Conservation (phyloP, 2,113 vertebrate genomes). For the Cebus imitator region DNA sequence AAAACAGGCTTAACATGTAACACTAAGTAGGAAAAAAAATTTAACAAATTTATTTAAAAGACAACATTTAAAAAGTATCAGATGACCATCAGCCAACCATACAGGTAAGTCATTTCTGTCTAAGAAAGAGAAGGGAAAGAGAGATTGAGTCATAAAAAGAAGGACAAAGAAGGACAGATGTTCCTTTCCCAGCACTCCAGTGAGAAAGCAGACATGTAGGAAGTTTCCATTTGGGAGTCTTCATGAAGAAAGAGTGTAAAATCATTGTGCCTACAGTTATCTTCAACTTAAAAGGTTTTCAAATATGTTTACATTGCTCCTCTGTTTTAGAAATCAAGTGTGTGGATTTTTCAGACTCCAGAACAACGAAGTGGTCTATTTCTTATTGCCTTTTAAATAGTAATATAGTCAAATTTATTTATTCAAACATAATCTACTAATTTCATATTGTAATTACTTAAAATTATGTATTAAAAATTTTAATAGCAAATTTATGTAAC, state of each 20-base stretch:
- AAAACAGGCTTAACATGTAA: neutral
- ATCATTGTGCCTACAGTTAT: neutral
- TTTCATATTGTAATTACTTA: neutral
- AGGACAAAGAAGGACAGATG: too few species aligned
- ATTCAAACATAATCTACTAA: neutral
- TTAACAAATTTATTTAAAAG: constrained; percentile 3
- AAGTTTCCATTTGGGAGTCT: neutral
- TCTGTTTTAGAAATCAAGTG: neutral
- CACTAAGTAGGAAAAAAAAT: neutral
- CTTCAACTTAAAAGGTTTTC: neutral
- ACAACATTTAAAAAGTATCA: neutral
- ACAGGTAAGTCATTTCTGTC: neutral
- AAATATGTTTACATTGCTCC: neutral
- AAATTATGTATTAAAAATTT: neutral
- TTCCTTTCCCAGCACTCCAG: neutral
- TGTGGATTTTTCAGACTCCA: neutral
- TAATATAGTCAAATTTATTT: neutral
- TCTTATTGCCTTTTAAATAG: neutral
- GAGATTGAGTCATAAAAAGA: neutral
- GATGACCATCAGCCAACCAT: neutral
- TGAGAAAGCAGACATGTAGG: neutral
- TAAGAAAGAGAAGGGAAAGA: neutral
- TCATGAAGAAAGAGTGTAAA: neutral
- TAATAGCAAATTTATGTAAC: neutral
- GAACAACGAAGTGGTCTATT: neutral